These are phyloP conservation scores for Eumerus sabulonum DNA, from an alignment of 2,888 invertebrate species.

Conservation along the genomic window DNA sequence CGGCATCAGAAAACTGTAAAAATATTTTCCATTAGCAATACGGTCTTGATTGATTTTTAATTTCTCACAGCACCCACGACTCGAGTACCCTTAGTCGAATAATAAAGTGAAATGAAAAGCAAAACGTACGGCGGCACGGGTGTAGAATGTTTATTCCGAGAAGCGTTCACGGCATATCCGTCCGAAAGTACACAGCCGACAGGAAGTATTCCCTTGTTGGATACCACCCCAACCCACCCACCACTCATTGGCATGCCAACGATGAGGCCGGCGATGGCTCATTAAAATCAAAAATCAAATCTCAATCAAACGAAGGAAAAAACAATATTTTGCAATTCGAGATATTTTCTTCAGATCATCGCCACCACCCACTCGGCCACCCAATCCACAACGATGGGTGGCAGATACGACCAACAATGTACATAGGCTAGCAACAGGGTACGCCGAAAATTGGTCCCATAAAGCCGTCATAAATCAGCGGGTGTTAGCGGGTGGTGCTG, in stretches of 20 bases:
- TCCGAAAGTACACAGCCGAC: slow-evolving; percentile 6
- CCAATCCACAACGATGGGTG: not conserved
- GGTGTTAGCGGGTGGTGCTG: slow-evolving; percentile 60
- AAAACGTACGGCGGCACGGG: too few relatives aligned
- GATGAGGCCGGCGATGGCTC: slow-evolving; percentile 1
- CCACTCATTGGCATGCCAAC: too few relatives aligned
- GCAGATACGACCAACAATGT: not conserved
- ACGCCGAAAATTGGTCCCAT: slow-evolving; percentile 29
- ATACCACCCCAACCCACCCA: not conserved
- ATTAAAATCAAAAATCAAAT: slow-evolving; percentile 35
- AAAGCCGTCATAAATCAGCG: slow-evolving; percentile 51
- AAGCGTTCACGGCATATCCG: slow-evolving; percentile 7
- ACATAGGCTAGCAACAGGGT: slow-evolving; percentile 20
- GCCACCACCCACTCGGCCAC: slow-evolving; percentile 1
- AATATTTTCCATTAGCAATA: slow-evolving; percentile 36
- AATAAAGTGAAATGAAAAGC: not conserved
- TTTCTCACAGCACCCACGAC: slow-evolving; percentile 14
- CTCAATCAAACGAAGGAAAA: slow-evolving; percentile 43
- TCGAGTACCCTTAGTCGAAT: slow-evolving; percentile 17
- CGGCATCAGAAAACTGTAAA: not conserved
- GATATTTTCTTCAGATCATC: slow-evolving; percentile 33
- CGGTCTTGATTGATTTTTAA: slow-evolving; percentile 36
- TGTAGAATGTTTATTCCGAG: slow-evolving; percentile 13
- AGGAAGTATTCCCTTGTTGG: slow-evolving; percentile 28
- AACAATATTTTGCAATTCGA: slow-evolving; percentile 44